Base-by-base conservation (phyloP, 2,113 vertebrate species). In the Hepsetus odoe region DNA sequence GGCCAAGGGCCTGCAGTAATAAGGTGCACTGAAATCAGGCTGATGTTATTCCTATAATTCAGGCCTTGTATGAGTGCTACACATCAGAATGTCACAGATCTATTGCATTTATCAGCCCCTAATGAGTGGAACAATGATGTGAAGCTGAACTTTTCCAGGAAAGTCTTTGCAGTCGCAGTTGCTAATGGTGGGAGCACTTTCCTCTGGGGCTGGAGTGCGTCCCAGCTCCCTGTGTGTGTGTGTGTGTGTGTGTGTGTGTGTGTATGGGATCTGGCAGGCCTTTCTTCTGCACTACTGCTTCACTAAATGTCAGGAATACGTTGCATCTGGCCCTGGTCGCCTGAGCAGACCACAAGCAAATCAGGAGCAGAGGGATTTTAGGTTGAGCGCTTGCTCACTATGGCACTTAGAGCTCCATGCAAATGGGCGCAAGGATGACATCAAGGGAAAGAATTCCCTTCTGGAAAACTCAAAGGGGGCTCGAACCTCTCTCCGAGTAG, bases 381-480 rank as follows among this genome's bases (percentile, higher is more conserved):
- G 44, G 44, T 46, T 55, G 13, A 61, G 67, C 28, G 2, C 49
- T 14, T 40, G 11, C 28, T 59, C 33, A 4, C 42, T 8, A 26
- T 49, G 73, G 62, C 42, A 76, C 51, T 77, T 85, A 87, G 85
- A 76, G 26, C 68, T 70, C 74, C 80, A 82, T 83, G 80, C 44
- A 86, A 85, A 89, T 81, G 70, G 62, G 72, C 77, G 72, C 49
- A 30, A 40, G 4, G 32, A 70, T 82, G 77, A 80, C 28, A 72
- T 18, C 14, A 75, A 82, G 81, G 80, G 85, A 86, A 83, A 83
- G 84, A 83, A 77, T 79, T 70, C 35, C 56, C 77, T 70, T 12
- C 46, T 74, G 80, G 61, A 79, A 84, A 82, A 72, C 80, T 66
- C 83, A 67, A 62, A 69, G 76, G 51, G 8, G 68, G 26, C 22